Conservation (phyloP, 2,888 invertebrate species). For the Zygogramma bicolorata region DNA sequence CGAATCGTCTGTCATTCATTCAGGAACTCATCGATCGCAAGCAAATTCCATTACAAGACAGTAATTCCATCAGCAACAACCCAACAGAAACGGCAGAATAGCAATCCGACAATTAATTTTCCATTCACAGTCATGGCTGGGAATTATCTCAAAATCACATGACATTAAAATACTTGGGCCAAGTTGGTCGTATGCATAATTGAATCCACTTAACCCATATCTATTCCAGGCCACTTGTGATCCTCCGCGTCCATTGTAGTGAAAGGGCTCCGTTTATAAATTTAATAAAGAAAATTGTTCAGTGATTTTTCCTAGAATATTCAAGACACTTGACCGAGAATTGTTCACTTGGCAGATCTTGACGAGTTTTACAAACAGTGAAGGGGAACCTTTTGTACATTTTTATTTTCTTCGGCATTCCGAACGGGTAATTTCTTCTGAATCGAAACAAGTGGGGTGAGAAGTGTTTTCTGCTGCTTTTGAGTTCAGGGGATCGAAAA, state of each 20-base stretch:
- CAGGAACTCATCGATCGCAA: background rate
- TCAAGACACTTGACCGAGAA: background rate
- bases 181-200: slow-evolving; percentile 41
- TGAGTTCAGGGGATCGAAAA: background rate
- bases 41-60: background rate
- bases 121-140: slow-evolving; percentile 33
- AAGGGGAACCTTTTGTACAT: background rate
- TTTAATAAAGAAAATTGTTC: slow-evolving; percentile 30
- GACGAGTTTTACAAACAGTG: background rate
- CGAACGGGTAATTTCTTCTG: background rate
- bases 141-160: slow-evolving; percentile 42
- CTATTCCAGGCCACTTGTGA: slow-evolving; percentile 43
- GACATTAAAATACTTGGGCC: slow-evolving; percentile 42
- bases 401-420: background rate
- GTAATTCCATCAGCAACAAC: slow-evolving; percentile 3
- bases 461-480: background rate
- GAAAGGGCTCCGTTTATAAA: slow-evolving; percentile 19
- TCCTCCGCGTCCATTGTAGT: slow-evolving; percentile 31
- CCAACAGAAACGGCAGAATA: slow-evolving; percentile 9
- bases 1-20: background rate
- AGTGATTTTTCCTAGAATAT: slow-evolving; percentile 20
- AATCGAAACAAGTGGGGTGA: background rate
- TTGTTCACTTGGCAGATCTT: background rate
- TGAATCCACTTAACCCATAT: slow-evolving; percentile 45
- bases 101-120: slow-evolving; percentile 33